Percentiles rank a stretch among this genome's conserved stretches.
Conservation (phyloP, 1,140 invertebrate genomes). For the Eulimnadia texana region DNA sequence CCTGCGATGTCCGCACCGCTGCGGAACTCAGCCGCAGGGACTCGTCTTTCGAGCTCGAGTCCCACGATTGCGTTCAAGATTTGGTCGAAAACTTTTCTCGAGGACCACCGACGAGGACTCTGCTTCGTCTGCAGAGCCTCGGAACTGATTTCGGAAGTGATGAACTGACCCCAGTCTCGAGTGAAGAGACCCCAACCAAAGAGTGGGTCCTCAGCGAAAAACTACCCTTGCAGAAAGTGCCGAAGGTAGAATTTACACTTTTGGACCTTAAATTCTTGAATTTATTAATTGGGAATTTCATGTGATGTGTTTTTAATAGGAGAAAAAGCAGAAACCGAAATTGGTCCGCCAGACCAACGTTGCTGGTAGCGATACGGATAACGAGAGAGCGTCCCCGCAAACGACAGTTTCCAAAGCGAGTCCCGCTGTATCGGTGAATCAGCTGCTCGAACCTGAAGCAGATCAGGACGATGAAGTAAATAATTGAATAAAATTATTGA, state of each 20-base stretch:
- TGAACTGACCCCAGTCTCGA: conserved; percentile 1
- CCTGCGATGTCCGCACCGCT: conserved; percentile 30
- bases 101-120: conserved; percentile 10
- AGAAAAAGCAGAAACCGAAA: neutral
- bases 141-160: conserved; percentile 15
- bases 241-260: too few species aligned
- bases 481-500: too few species aligned
- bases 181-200: neutral
- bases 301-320: too few species aligned
- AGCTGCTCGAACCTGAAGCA: too few species aligned
- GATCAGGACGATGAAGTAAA: too few species aligned
- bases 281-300: too few species aligned
- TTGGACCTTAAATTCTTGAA: too few species aligned
- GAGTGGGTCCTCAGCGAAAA: neutral
- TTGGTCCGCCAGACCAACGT: neutral
- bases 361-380: conserved; percentile 2
- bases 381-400: too few species aligned
- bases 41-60: conserved; percentile 10
- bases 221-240: too few species aligned
- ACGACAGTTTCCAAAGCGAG: too few species aligned
- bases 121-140: conserved; percentile 13
- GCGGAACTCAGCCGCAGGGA: conserved; percentile 20
- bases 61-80: conserved; percentile 6
- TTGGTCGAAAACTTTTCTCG: conserved; percentile 7
- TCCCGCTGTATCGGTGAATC: too few species aligned